Conservation (phyloP, 2,888 invertebrate genomes). For the Oithona nana region DNA sequence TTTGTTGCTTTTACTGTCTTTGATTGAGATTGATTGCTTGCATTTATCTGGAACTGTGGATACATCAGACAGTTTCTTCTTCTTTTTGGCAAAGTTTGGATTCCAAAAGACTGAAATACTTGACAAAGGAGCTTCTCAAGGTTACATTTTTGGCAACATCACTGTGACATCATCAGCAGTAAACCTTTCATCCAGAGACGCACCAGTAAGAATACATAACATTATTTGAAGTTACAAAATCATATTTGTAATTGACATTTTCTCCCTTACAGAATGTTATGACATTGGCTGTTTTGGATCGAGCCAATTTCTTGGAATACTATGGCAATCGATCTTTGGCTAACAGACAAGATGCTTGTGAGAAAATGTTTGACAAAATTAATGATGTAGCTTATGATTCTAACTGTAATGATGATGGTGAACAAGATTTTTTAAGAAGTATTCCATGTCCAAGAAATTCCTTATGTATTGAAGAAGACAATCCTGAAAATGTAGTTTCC, state of each 20-base stretch:
- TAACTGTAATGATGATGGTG: conserved; percentile 54
- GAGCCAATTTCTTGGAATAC: conserved; percentile 67
- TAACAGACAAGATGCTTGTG: conserved; percentile 54
- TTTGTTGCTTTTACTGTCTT: too few relatives aligned
- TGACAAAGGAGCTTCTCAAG: conserved; percentile 63
- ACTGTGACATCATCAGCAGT: conserved; percentile 52
- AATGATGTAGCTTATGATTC: conserved; percentile 64
- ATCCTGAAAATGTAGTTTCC: conserved; percentile 59
- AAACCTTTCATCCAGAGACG: too few relatives aligned
- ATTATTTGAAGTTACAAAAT: too few relatives aligned
- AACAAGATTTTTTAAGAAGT: conserved; percentile 55
- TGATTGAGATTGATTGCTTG: too few relatives aligned
- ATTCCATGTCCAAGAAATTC: conserved; percentile 59
- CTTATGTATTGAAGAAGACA: conserved; percentile 70
- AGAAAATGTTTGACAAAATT: conserved; percentile 64
- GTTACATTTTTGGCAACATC: conserved; percentile 89
- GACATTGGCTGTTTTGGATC: conserved; percentile 74
- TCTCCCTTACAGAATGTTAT: too few relatives aligned
- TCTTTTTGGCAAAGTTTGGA: conserved; percentile 83
- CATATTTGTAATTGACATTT: too few relatives aligned
- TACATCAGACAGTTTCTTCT: conserved; percentile 46
- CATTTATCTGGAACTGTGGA: background rate
- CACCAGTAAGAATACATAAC: too few relatives aligned
- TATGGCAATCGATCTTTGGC: conserved; percentile 52
- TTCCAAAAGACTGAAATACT: conserved; percentile 85